Evolutionary conservation across 2,113 vertebrate species (phyloP).

Genomic region (Myodes glareolus): DNA sequence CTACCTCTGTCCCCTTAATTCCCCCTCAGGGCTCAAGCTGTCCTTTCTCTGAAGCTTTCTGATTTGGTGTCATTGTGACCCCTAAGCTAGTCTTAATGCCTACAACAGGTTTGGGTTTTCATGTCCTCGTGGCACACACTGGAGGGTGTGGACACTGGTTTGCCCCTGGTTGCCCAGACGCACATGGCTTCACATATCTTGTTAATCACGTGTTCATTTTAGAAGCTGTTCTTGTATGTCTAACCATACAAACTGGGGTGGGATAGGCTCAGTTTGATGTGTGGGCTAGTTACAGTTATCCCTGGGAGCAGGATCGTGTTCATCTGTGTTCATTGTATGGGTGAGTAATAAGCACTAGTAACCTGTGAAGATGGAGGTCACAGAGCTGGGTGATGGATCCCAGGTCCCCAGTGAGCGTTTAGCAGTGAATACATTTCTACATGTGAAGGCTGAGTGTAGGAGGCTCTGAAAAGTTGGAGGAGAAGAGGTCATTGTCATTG

Average conservation of each 20-base stretch:
- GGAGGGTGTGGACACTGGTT: not conserved
- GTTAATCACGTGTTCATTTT: not conserved
- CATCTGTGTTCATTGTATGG: not conserved
- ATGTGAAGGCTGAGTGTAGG: not conserved
- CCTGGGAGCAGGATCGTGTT: not conserved
- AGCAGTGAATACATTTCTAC: not conserved
- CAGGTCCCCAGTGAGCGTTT: not conserved
- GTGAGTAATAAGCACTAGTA: not conserved
- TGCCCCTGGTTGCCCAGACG: not conserved
- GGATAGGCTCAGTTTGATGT: too few species aligned
- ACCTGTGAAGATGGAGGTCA: not conserved
- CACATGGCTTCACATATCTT: not conserved
- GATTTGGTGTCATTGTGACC: not conserved
- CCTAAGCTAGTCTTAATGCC: not conserved
- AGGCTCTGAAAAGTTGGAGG: not conserved
- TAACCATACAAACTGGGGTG: too few species aligned
- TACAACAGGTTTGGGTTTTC: not conserved
- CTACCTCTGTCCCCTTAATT: not conserved
- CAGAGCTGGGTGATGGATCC: not conserved
- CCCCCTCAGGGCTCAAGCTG: not conserved
- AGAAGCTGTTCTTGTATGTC: not conserved
- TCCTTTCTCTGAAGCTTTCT: not conserved
- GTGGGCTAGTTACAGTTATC: not conserved
- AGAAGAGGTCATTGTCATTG: not conserved
- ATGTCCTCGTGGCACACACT: rapidly evolving